Evolutionary conservation across 2,888 invertebrate species (phyloP).

Genomic region (Lomographa bimaculata): DNA sequence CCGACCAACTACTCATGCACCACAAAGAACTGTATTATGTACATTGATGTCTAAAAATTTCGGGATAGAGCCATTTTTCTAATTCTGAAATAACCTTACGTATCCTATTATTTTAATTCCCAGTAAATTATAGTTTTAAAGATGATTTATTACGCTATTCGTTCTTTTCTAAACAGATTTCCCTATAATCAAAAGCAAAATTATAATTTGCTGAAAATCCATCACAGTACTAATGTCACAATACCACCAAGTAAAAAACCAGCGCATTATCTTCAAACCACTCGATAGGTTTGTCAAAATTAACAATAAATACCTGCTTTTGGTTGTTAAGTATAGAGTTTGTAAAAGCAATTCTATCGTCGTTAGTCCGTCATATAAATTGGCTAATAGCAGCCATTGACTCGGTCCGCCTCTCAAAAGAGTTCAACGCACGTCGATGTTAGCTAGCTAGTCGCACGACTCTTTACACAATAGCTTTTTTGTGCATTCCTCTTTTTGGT

Average conservation of each 20-base stretch:
- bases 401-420: conserved; percentile 67
- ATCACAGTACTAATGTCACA: conserved; percentile 11
- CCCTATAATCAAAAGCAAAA: too few species aligned
- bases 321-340: conserved; percentile 32
- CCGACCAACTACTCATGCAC: too few species aligned
- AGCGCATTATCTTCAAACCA: conserved; percentile 6
- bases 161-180: conserved; percentile 2
- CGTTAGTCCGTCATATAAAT: conserved; percentile 59
- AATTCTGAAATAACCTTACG: conserved; percentile 1
- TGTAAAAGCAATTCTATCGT: conserved; percentile 53
- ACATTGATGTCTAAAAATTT: too few species aligned
- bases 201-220: conserved; percentile 7
- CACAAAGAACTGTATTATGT: too few species aligned
- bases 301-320: conserved; percentile 24
- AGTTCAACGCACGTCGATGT: conserved; percentile 78
- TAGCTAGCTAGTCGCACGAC: conserved; percentile 73
- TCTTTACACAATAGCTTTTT: conserved; percentile 79
- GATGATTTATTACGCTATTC: conserved; percentile 9
- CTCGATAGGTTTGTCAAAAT: conserved; percentile 23
- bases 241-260: conserved; percentile 4
- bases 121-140: neutral
- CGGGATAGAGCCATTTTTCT: conserved; percentile 9
- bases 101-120: conserved; percentile 2
- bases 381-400: conserved; percentile 73
- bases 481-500: conserved; percentile 73